Evolutionary conservation across 2,113 vertebrate genomes (phyloP).

Genomic region (Hemichromis elongatus): DNA sequence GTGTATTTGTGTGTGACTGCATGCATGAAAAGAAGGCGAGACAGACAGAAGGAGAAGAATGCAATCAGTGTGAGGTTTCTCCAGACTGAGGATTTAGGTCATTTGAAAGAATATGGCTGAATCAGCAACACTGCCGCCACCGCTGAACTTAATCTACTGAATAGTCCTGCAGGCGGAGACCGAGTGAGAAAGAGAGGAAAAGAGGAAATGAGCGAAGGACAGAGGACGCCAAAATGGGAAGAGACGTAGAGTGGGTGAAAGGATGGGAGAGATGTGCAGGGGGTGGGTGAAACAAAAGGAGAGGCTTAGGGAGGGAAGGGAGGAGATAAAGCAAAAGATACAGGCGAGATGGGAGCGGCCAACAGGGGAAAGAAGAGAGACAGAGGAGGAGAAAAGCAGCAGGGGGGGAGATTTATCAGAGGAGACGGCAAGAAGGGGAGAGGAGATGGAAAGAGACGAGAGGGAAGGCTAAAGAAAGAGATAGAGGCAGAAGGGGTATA

Average conservation of each 20-base stretch:
- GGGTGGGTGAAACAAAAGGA: slow-evolving; percentile 6
- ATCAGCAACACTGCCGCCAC: slow-evolving; percentile 69
- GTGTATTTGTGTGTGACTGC: slow-evolving; percentile 31
- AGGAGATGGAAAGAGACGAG: slow-evolving; percentile 20
- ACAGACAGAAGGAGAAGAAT: slow-evolving; percentile 32
- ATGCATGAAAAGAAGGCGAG: slow-evolving; percentile 6
- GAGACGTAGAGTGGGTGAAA: not conserved
- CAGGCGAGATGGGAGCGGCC: not conserved
- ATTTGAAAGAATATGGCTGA: slow-evolving; percentile 76
- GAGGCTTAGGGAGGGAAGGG: not conserved
- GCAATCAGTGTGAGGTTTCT: slow-evolving; percentile 64
- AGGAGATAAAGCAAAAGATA: slow-evolving; percentile 16
- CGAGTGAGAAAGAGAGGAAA: slow-evolving; percentile 7
- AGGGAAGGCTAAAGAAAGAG: not conserved
- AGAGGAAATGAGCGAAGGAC: slow-evolving; percentile 5
- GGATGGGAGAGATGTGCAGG: not conserved
- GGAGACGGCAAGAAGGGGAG: slow-evolving; percentile 27
- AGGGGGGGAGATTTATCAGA: slow-evolving; percentile 54
- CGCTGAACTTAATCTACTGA: slow-evolving; percentile 74
- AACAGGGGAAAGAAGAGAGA: slow-evolving; percentile 9
- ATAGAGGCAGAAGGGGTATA: not conserved
- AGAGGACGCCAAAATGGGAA: slow-evolving; percentile 10
- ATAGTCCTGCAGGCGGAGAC: slow-evolving; percentile 61
- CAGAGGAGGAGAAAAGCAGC: slow-evolving; percentile 31
- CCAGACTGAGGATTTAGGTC: slow-evolving; percentile 71